A percentile compares a stretch with the other conserved stretches of the same genome.
Evolutionary conservation across 2,113 vertebrate genomes (phyloP).

Genomic region (Elaphurus davidianus): DNA sequence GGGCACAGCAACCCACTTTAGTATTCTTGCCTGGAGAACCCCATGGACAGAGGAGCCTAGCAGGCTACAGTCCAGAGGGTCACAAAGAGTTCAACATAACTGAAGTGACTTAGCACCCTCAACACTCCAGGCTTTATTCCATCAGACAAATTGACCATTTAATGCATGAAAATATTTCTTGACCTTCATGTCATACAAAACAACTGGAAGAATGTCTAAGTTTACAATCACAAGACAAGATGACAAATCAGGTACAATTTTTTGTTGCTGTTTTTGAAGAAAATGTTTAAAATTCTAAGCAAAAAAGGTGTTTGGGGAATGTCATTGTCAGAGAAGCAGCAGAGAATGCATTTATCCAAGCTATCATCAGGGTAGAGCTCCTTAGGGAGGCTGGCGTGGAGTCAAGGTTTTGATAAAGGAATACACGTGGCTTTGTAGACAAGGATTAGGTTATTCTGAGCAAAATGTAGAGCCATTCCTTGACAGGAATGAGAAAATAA

Average conservation of each 20-base stretch:
- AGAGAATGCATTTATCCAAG: background rate
- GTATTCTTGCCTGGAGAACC: background rate
- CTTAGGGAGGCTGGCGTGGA: background rate
- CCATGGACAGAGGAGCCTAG: background rate
- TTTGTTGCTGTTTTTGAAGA: background rate
- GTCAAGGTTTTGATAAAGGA: constrained; percentile 49
- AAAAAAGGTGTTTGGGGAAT: background rate
- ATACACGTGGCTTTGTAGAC: constrained; percentile 50
- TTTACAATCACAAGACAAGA: constrained; percentile 27
- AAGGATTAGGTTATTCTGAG: constrained; percentile 55
- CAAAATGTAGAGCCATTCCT: constrained; percentile 42
- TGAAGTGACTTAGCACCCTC: background rate
- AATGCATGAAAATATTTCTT: background rate
- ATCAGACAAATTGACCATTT: background rate
- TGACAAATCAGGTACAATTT: constrained; percentile 38
- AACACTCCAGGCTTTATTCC: background rate
- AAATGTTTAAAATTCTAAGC: constrained; percentile 14
- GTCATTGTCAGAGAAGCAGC: background rate
- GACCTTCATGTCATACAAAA: background rate
- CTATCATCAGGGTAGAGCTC: background rate
- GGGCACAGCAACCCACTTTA: background rate
- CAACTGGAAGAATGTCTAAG: background rate
- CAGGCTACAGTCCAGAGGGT: background rate
- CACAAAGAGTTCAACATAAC: background rate
- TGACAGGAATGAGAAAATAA: constrained; percentile 63